Percentiles rank a stretch among this genome's conserved stretches.
Conservation (phyloP, 2,797 vertebrate genomes). For the Platyrinchus mystaceus region DNA sequence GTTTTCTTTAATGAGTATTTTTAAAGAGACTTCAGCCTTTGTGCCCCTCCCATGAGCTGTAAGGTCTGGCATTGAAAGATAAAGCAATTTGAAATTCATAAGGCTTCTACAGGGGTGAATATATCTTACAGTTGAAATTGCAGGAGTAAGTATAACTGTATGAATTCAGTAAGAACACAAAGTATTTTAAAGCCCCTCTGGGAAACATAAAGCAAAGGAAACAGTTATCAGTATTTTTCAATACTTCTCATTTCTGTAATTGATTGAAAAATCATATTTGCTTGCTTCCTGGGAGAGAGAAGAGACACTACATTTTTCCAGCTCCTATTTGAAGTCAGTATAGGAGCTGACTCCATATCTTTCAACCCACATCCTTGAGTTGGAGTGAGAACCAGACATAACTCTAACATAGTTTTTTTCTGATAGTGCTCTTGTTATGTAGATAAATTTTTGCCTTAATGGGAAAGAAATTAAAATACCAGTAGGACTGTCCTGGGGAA, state of each 20-base stretch:
- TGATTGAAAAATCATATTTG: neutral
- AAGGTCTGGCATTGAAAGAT: conserved; percentile 65
- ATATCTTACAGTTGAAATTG: neutral
- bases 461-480: neutral
- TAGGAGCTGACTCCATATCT: neutral
- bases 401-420: neutral
- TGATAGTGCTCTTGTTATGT: neutral
- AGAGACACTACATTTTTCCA: neutral
- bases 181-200: neutral
- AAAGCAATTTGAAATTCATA: conserved; percentile 25
- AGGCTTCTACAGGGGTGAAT: neutral
- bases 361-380: neutral
- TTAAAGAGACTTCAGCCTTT: neutral
- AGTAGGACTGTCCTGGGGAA: neutral
- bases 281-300: neutral
- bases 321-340: neutral
- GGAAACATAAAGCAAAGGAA: neutral
- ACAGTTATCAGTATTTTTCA: neutral
- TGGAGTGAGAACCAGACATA: neutral
- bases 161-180: neutral
- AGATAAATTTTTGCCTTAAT: neutral
- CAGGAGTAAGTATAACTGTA: neutral
- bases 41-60: neutral
- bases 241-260: neutral
- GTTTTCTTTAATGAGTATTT: neutral